A percentile compares a stretch with the other conserved stretches of the same genome.
Conservation (phyloP, 30 jellyfish, hydroid and myxozoan species). For the Turritopsis dohrnii region DNA sequence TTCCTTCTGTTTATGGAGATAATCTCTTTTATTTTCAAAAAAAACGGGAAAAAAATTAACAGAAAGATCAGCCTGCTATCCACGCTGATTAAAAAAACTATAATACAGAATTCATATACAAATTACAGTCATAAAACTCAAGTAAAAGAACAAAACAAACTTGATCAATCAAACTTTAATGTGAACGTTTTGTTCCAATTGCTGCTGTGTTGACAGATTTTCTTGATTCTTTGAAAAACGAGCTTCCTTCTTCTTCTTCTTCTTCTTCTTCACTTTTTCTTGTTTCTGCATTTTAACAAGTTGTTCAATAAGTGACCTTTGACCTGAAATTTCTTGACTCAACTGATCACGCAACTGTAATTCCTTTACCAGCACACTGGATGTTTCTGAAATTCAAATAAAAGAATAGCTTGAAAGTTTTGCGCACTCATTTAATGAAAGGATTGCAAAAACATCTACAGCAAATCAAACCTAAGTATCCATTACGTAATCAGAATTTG, state of each 20-base stretch:
- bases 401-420: not conserved
- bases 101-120: no score
- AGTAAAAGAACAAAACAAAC: not conserved
- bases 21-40: not conserved
- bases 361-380: constrained; percentile 7
- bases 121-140: not conserved
- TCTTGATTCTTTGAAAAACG: not conserved
- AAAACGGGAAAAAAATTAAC: not conserved
- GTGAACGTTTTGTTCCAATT: not conserved
- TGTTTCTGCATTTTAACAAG: constrained; percentile 20
- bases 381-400: constrained; percentile 15
- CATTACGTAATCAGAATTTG: no score
- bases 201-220: not conserved
- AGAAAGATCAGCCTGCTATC: no score
- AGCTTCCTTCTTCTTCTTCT: no score
- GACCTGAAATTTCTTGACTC: constrained; percentile 29
- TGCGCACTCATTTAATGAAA: not conserved
- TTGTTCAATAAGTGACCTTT: constrained; percentile 22
- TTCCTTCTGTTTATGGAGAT: not conserved
- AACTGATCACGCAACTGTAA: constrained; percentile 23
- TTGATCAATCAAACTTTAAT: not conserved
- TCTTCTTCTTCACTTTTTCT: not conserved
- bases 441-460: not conserved
- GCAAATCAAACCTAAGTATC: not conserved
- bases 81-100: no score